phyloP scores from a whole-genome alignment of 1,140 invertebrate genomes.

The Rhyzopertha dominica region DNA sequence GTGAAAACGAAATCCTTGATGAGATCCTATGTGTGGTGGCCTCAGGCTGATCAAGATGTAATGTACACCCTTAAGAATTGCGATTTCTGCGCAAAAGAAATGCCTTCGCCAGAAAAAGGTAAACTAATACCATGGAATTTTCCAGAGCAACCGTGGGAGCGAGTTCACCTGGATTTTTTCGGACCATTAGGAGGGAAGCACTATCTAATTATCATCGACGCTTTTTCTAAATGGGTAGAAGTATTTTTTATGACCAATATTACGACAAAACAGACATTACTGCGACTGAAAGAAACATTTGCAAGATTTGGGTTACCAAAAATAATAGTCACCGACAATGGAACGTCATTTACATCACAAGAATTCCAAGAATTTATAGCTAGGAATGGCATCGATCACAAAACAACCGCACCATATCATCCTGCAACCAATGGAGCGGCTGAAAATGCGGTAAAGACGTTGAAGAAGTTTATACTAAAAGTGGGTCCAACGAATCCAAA shows the following conservation, averaged over 20 bases:
- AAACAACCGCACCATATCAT: constrained; percentile 36
- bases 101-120: too few species aligned
- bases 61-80: too few species aligned
- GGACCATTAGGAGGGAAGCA: constrained; percentile 2
- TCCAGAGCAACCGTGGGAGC: neutral
- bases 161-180: constrained; percentile 14
- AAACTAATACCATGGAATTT: neutral
- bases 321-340: constrained; percentile 22
- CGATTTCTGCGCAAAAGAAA: too few species aligned
- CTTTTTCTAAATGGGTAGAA: constrained; percentile 11
- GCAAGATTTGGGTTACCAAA: constrained; percentile 6
- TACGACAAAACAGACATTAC: neutral
- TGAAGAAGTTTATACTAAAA: constrained; percentile 41
- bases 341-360: constrained; percentile 22
- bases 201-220: constrained; percentile 13
- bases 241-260: constrained; percentile 7
- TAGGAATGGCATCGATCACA: constrained; percentile 31
- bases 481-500: constrained; percentile 14
- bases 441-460: constrained; percentile 42
- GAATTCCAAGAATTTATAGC: constrained; percentile 31
- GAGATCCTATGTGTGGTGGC: constrained; percentile 47
- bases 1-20: constrained; percentile 49
- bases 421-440: constrained; percentile 42
- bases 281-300: constrained; percentile 10
- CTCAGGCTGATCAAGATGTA: constrained; percentile 40